phyloP scores from a whole-genome alignment of 1,140 invertebrate genomes.

The Zophobas morio region DNA sequence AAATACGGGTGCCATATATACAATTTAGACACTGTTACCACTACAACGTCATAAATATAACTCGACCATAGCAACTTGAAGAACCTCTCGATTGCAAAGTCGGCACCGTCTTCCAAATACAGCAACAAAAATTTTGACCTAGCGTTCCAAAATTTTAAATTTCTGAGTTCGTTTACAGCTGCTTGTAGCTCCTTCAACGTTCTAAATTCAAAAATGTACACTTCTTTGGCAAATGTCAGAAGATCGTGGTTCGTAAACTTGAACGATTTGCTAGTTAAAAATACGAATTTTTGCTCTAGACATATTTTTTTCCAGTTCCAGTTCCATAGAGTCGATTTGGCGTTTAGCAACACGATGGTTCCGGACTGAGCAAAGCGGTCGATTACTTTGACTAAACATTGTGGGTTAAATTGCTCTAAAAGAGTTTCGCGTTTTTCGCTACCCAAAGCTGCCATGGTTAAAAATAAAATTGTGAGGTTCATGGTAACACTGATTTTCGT shows the following conservation, averaged over 20 bases:
- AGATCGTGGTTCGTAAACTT: neutral
- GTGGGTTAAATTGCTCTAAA: too few relatives aligned
- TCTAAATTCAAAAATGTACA: slow-evolving; percentile 2
- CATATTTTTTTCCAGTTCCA: too few relatives aligned
- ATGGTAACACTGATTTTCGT: too few relatives aligned
- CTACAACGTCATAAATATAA: neutral
- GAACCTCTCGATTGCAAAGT: neutral
- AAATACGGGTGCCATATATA: slow-evolving; percentile 10
- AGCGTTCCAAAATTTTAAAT: slow-evolving; percentile 12
- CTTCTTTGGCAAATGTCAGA: neutral
- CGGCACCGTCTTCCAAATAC: neutral
- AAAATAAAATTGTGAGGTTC: too few relatives aligned
- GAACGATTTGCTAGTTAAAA: too few relatives aligned
- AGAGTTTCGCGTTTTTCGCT: too few relatives aligned
- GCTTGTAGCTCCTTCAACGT: neutral
- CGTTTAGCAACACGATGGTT: too few relatives aligned
- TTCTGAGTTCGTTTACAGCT: slow-evolving; percentile 6
- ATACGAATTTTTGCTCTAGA: too few relatives aligned
- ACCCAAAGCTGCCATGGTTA: too few relatives aligned
- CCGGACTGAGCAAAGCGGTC: too few relatives aligned
- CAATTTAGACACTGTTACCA: neutral
- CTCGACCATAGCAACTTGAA: neutral
- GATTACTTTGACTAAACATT: too few relatives aligned
- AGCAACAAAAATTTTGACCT: slow-evolving; percentile 27
- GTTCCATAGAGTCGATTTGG: too few relatives aligned